Conservation (phyloP, 2,888 invertebrate genomes). For the Lepas anatifera region DNA sequence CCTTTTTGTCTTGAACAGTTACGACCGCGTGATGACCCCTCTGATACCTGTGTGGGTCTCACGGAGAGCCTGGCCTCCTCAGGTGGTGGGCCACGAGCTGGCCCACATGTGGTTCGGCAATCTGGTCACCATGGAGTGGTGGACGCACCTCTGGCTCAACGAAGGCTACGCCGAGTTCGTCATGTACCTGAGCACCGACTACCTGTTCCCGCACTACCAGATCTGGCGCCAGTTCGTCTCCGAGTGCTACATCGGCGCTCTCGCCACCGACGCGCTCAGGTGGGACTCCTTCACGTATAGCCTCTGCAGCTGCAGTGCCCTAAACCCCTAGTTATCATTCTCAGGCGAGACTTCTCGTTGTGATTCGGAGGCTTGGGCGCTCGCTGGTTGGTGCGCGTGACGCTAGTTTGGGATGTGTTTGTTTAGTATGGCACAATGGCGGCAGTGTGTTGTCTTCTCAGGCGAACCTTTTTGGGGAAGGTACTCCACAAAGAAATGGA, state of each 20-base stretch:
- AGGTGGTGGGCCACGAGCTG: constrained; percentile 58
- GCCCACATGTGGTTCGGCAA: constrained; percentile 99
- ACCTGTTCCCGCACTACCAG: constrained; percentile 86
- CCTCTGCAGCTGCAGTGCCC: too few relatives aligned
- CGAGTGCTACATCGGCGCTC: constrained; percentile 68
- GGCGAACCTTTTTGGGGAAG: neutral
- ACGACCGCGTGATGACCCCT: too few relatives aligned
- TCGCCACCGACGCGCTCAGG: constrained; percentile 55
- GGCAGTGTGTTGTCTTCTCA: too few relatives aligned
- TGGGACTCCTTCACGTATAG: too few relatives aligned
- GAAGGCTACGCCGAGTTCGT: constrained; percentile 95
- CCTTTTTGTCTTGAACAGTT: too few relatives aligned
- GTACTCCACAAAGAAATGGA: neutral
- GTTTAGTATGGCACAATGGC: too few relatives aligned
- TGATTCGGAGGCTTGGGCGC: neutral
- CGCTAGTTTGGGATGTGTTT: neutral
- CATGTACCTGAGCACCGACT: constrained; percentile 84
- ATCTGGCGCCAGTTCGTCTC: constrained; percentile 95
- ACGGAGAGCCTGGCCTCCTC: too few relatives aligned
- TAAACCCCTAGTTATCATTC: too few relatives aligned
- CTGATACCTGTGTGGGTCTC: too few relatives aligned
- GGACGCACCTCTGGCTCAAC: constrained; percentile 93
- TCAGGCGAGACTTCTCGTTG: too few relatives aligned
- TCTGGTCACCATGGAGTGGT: constrained; percentile 96
- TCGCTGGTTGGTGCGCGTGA: neutral